Evolutionary conservation across 2,113 vertebrate genomes (phyloP).

Genomic region (pig (Sus scrofa)): T2T-Sscrofa CM000817.6:35918001-35918500

Average conservation of each 20-base stretch:
- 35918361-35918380: background rate
- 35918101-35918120: background rate
- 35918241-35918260: background rate
- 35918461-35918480: background rate
- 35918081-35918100: background rate
- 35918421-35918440: conserved; percentile 17
- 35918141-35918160: background rate
- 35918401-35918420: background rate
- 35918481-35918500: background rate
- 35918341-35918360: background rate
- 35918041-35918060: background rate
- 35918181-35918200: background rate
- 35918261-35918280: background rate
- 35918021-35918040: background rate
- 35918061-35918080: background rate
- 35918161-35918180: background rate
- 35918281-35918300: background rate
- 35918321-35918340: background rate
- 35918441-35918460: background rate
- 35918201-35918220: background rate
- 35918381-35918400: background rate
- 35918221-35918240: background rate
- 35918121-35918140: background rate
- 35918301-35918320: background rate
- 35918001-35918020: background rate